These are phyloP conservation scores for Beroe forskalii DNA, from an alignment of 37 sponge, comb jelly and placozoan species.

Conservation along the genomic window DNA sequence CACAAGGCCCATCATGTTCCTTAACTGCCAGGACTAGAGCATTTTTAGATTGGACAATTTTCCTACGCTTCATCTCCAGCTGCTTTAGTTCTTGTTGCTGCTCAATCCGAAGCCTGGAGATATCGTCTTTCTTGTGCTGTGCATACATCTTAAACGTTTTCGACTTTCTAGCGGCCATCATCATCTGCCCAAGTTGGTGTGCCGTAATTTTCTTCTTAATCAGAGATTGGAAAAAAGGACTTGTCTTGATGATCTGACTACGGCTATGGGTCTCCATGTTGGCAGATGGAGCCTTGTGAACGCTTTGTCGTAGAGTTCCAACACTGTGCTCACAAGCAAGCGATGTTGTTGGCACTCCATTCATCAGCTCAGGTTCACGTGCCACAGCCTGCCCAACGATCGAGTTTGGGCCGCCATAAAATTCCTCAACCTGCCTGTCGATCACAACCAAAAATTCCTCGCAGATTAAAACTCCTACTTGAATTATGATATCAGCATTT, in stretches of 20 bases:
- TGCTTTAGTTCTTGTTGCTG: neutral
- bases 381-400: neutral
- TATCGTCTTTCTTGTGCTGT: conserved; percentile 1
- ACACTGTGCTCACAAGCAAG: conserved; percentile 35
- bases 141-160: neutral
- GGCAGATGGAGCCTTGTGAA: neutral
- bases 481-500: neutral
- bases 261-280: neutral
- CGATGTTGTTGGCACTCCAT: neutral
- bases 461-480: neutral
- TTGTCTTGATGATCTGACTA: neutral
- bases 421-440: conserved; percentile 23
- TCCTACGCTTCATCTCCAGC: conserved; percentile 5
- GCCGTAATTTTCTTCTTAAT: neutral
- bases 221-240: neutral
- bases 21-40: neutral
- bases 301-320: neutral
- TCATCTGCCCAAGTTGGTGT: neutral
- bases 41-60: neutral
- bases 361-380: neutral
- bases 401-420: conserved; percentile 1
- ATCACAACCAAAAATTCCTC: neutral
- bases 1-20: conserved; percentile 10
- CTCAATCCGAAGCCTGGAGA: neutral
- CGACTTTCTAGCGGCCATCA: neutral